Conservation (phyloP, 2,888 invertebrate species). For the Neria commutata region DNA sequence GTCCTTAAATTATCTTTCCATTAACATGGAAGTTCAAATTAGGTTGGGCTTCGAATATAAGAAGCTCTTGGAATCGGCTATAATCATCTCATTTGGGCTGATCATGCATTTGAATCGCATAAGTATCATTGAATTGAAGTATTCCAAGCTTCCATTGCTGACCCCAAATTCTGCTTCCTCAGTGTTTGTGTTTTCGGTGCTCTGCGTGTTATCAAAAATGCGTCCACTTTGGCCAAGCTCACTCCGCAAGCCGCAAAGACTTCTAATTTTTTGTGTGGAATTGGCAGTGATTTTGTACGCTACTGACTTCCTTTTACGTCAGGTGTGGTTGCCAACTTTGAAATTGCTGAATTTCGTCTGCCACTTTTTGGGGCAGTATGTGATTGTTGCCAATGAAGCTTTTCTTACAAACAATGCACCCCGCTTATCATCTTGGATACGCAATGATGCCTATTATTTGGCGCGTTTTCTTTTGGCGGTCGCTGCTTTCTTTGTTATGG, state of each 20-base stretch:
- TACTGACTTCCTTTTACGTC: slow-evolving; percentile 39
- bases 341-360: slow-evolving; percentile 35
- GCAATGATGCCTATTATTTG: slow-evolving; percentile 37
- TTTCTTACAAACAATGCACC: slow-evolving; percentile 33
- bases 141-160: slow-evolving; percentile 36
- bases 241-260: slow-evolving; percentile 29
- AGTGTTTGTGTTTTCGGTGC: slow-evolving; percentile 41
- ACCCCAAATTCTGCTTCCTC: slow-evolving; percentile 42
- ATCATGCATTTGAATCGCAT: slow-evolving; percentile 39
- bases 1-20: slow-evolving; percentile 23
- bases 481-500: slow-evolving; percentile 28
- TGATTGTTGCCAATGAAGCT: slow-evolving; percentile 34
- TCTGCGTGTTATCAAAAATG: slow-evolving; percentile 38
- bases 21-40: slow-evolving; percentile 28
- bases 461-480: slow-evolving; percentile 39
- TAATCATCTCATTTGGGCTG: slow-evolving; percentile 37
- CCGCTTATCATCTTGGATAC: slow-evolving; percentile 37
- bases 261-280: slow-evolving; percentile 37
- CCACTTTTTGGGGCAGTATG: slow-evolving; percentile 31
- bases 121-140: slow-evolving; percentile 38
- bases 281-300: slow-evolving; percentile 36
- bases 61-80: slow-evolving; percentile 29
- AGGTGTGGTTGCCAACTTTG: slow-evolving; percentile 43
- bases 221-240: slow-evolving; percentile 36
- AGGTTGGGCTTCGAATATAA: slow-evolving; percentile 27